A percentile compares a stretch with the other conserved stretches of the same genome.
Conservation (phyloP, 2,113 vertebrate species). For the Rhadina sibilatrix region DNA sequence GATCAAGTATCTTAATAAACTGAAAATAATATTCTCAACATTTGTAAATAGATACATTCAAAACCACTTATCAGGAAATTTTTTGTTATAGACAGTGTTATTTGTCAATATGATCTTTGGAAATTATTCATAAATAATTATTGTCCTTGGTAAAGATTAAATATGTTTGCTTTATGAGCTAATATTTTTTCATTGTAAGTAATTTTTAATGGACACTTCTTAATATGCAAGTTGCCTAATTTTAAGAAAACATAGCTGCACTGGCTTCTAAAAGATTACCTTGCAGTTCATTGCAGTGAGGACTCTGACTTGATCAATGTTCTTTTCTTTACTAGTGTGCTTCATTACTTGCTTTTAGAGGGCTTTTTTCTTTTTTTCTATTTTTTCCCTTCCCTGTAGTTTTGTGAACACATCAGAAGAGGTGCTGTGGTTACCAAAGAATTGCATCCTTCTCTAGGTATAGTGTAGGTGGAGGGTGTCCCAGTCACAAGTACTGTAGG, state of each 20-base stretch:
- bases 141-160: background rate
- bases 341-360: background rate
- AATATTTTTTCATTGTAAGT: background rate
- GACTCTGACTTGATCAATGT: background rate
- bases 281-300: background rate
- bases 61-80: background rate
- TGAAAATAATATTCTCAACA: background rate
- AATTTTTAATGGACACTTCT: background rate
- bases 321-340: background rate
- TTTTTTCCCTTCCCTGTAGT: accelerated
- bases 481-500: background rate
- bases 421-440: background rate
- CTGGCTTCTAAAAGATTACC: background rate
- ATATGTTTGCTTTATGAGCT: background rate
- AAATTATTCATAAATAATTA: background rate
- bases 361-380: no score
- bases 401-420: background rate
- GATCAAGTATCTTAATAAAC: background rate
- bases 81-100: background rate
- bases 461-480: background rate
- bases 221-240: background rate
- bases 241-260: background rate
- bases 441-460: background rate
- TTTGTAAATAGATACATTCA: background rate
- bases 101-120: background rate